Base-by-base conservation (phyloP, 2,888 invertebrate genomes). In the Macaria notata region DNA sequence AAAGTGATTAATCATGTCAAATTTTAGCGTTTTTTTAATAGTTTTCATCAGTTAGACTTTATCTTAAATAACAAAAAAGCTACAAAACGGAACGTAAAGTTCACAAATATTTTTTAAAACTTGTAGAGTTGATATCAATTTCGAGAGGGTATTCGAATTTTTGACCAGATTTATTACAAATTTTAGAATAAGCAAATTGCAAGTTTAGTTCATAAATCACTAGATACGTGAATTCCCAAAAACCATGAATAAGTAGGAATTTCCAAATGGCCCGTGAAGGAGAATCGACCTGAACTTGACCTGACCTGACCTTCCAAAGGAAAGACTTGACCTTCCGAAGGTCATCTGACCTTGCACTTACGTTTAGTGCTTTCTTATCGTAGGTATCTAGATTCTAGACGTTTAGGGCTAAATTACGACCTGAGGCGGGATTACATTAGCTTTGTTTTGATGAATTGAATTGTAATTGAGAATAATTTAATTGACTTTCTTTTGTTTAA, bases 291-390 rank as follows among this genome's bases (percentile, higher is more conserved):
- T 58, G 47, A 54, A 58, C 49, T 58, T 58, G 51, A 45, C 43
- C 45, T 43, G 50, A 47, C 48, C 59, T 36, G 1, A 36, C 33
- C 33, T 36, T 36, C 19, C 33, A 36, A 36, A 36, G 33, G 1
- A 36, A 36, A 36, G 7, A 4, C 33, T 36, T 36, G 3, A 54
- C 49, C 54, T 58, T 46, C 31, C 38, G 7, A 38, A 49, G 53
- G 58, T 58, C 46, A 58, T 8, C 44, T 46, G 49, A 43, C 46
- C 46, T 30, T 49, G 46, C 46, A 46, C 46, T 42, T 49, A 45
- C 19, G 50, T 53, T 59, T 54, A 51, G 48, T 54, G 44, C 44
- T 54, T 41, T 51, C 51, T 59, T 55, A 46, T 59, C 51, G 50
- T 54, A 46, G 47, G 5, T 7, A 41, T 41, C 42, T 55, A 49